Conservation (phyloP, 2,797 vertebrate species). For the Parambassis ranga region DNA sequence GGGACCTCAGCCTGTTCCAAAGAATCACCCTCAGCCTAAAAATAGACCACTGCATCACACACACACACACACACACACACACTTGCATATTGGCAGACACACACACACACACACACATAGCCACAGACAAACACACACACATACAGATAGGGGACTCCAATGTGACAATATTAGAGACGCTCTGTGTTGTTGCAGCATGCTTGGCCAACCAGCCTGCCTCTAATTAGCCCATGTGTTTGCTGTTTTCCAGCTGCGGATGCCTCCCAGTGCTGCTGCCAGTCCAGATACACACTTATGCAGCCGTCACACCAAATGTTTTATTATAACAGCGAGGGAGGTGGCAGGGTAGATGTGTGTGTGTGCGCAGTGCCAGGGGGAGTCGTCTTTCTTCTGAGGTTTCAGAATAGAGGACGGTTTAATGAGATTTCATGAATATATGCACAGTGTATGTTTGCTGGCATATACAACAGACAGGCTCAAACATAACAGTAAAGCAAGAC, state of each 20-base stretch:
- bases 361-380: neutral
- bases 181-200: constrained; percentile 39
- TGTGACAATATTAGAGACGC: constrained; percentile 12
- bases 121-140: neutral
- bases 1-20: constrained; percentile 49
- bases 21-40: constrained; percentile 50
- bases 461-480: neutral
- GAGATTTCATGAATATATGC: constrained; percentile 38
- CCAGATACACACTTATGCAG: constrained; percentile 5
- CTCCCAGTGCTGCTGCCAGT: constrained; percentile 27
- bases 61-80: neutral
- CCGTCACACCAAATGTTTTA: constrained; percentile 20
- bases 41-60: constrained; percentile 41
- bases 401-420: constrained; percentile 18
- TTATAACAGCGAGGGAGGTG: constrained; percentile 7
- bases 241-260: constrained; percentile 30
- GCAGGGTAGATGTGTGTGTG: neutral
- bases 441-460: neutral
- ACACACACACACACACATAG: neutral
- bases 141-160: neutral
- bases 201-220: constrained; percentile 30
- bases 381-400: constrained; percentile 1
- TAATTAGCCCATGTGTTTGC: constrained; percentile 58
- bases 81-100: neutral
- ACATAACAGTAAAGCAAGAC: neutral